These are phyloP conservation scores for Symphodus melops DNA, from an alignment of 2,113 vertebrate genomes.

Conservation along the genomic window DNA sequence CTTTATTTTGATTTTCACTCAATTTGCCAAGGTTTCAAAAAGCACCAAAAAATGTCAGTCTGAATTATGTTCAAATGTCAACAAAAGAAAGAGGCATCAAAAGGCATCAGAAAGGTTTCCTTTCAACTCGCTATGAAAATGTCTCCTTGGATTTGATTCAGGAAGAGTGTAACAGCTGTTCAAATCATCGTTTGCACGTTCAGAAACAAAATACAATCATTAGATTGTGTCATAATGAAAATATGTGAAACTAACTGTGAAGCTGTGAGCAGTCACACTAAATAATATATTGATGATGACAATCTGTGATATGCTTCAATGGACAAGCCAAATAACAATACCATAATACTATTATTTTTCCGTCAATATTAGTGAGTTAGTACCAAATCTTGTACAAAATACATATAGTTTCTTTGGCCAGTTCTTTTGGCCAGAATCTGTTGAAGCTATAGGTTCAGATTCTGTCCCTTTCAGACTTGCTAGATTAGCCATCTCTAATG, in stretches of 20 bases:
- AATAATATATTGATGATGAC: background rate
- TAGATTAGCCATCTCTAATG: too few relatives aligned
- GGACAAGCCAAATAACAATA: background rate
- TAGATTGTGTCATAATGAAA: background rate
- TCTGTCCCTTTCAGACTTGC: too few relatives aligned
- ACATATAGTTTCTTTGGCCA: too few relatives aligned
- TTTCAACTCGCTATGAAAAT: conserved; percentile 3
- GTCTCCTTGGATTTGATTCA: conserved; percentile 8
- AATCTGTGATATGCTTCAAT: background rate
- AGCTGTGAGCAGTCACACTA: background rate
- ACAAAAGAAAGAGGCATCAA: background rate
- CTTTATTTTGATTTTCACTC: conserved; percentile 25
- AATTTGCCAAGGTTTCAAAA: conserved; percentile 10
- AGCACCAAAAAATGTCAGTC: conserved; percentile 16
- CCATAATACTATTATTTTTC: background rate
- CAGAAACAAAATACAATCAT: conserved; percentile 7
- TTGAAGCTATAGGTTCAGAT: too few relatives aligned
- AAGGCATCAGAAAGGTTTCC: background rate
- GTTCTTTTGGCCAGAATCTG: too few relatives aligned
- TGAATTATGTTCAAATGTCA: background rate
- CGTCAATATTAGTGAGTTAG: background rate
- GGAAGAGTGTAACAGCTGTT: background rate
- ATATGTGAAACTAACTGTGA: background rate
- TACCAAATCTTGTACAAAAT: too few relatives aligned
- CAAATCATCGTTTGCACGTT: background rate